Percentiles rank a stretch among this genome's conserved stretches.
Conservation (phyloP, 2,888 invertebrate genomes). For the Epiblema foenella region DNA sequence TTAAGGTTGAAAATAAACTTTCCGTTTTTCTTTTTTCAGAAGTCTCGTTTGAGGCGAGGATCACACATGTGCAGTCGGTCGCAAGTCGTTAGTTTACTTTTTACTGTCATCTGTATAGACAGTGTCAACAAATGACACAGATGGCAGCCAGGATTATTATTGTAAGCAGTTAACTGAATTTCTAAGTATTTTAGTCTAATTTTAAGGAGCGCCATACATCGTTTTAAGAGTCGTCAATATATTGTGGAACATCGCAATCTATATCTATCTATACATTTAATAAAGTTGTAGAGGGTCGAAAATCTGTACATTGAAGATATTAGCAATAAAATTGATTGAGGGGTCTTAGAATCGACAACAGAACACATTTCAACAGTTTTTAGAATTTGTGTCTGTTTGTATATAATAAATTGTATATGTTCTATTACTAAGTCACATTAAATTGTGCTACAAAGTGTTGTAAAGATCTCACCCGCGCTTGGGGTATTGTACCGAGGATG, state of each 20-base stretch:
- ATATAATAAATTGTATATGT: too few species aligned
- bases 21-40: constrained; percentile 50
- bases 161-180: constrained; percentile 49
- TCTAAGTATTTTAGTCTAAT: constrained; percentile 36
- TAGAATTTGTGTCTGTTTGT: too few species aligned
- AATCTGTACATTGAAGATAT: too few species aligned
- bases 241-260: neutral
- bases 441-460: too few species aligned
- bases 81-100: constrained; percentile 73
- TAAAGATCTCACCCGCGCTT: too few species aligned
- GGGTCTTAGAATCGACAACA: too few species aligned
- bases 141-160: constrained; percentile 59
- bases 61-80: constrained; percentile 73
- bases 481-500: too few species aligned
- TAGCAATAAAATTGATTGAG: too few species aligned
- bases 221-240: neutral
- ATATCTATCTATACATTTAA: too few species aligned
- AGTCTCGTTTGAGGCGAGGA: constrained; percentile 57
- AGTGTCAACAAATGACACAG: constrained; percentile 79
- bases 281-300: too few species aligned
- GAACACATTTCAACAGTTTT: too few species aligned
- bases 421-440: too few species aligned
- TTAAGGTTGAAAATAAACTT: constrained; percentile 43
- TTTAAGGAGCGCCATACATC: constrained; percentile 26
- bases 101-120: constrained; percentile 60